These are phyloP conservation scores for Amphipoea oculea DNA, from an alignment of 2,888 invertebrate species.

Conservation along the genomic window DNA sequence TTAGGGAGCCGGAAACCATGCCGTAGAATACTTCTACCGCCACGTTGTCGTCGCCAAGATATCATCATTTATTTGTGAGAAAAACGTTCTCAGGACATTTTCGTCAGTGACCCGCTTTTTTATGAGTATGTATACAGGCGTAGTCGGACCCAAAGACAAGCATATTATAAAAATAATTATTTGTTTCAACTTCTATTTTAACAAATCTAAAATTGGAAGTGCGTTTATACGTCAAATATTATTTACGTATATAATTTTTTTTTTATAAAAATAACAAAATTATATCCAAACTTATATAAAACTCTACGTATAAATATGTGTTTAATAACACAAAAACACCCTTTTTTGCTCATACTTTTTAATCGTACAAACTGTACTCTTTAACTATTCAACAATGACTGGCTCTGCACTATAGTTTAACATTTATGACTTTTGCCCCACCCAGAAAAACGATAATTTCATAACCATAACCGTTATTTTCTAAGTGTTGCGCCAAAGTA, in stretches of 20 bases:
- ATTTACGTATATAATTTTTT: too few species aligned
- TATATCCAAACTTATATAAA: too few species aligned
- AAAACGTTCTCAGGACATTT: slow-evolving; percentile 20
- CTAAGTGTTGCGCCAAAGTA: not conserved
- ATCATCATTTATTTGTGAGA: slow-evolving; percentile 43
- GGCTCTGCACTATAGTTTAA: not conserved
- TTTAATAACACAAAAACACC: too few species aligned
- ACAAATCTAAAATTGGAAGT: not conserved
- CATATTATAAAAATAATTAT: not conserved
- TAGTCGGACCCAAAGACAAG: not conserved
- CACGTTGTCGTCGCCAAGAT: slow-evolving; percentile 24
- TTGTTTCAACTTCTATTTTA: not conserved
- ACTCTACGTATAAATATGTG: too few species aligned
- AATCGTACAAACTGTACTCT: too few species aligned
- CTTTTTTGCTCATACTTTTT: too few species aligned
- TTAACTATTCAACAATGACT: too few species aligned
- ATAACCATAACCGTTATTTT: not conserved
- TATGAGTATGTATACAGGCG: not conserved
- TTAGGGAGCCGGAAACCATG: slow-evolving; percentile 46
- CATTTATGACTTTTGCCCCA: not conserved
- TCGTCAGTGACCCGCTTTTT: slow-evolving; percentile 5
- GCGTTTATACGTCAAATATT: not conserved
- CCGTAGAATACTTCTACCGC: slow-evolving; percentile 30
- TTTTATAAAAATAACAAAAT: too few species aligned
- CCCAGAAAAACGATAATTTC: not conserved